Evolutionary conservation across 2,113 vertebrate species (phyloP).

Genomic region (Corythornis madagascariensis): DNA sequence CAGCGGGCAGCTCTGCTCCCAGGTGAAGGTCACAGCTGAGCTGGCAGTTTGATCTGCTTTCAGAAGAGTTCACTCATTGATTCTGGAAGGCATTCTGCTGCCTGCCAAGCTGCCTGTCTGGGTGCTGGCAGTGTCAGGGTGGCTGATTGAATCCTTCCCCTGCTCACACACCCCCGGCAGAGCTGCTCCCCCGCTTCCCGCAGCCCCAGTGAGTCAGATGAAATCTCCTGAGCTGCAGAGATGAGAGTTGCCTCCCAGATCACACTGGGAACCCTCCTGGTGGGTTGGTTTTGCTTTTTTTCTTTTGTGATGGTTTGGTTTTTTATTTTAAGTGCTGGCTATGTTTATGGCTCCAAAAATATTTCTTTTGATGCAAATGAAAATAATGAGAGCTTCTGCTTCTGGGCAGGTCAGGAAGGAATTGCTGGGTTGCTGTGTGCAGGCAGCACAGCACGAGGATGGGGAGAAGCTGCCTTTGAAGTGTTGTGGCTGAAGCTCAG

Average conservation of each 20-base stretch:
- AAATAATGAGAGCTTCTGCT: constrained; percentile 55
- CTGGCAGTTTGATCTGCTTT: neutral
- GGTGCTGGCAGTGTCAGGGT: fast-evolving
- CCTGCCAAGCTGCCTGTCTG: neutral
- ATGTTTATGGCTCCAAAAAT: constrained; percentile 28
- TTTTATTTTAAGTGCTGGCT: neutral
- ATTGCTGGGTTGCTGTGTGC: neutral
- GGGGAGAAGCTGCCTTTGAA: neutral
- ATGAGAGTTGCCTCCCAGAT: neutral
- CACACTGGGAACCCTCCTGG: neutral
- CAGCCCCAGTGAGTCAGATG: neutral
- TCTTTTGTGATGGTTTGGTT: neutral
- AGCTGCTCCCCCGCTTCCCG: neutral
- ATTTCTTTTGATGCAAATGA: constrained; percentile 35
- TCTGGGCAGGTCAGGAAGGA: constrained; percentile 50
- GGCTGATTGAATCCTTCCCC: neutral
- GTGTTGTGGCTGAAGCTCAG: neutral
- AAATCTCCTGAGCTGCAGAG: neutral
- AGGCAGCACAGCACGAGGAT: neutral
- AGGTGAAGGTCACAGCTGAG: neutral
- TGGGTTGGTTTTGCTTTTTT: neutral
- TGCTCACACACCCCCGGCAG: neutral
- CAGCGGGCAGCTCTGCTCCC: neutral
- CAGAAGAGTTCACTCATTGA: neutral
- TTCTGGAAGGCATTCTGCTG: neutral